These are phyloP conservation scores for Disparrhopalites patrizii DNA, from an alignment of 2,888 invertebrate genomes.

Conservation along the genomic window DNA sequence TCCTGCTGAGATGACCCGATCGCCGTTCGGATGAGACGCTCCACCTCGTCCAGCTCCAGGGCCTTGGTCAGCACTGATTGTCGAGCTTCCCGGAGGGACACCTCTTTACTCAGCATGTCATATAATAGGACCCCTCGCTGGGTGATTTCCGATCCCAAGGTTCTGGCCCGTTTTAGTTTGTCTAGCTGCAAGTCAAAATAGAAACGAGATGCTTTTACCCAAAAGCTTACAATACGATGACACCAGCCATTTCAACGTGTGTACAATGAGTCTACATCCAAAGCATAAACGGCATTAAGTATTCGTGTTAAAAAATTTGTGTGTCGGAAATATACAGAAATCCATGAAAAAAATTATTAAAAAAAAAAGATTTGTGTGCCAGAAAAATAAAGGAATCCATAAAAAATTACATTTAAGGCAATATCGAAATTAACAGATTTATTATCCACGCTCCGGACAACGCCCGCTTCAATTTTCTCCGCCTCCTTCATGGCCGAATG, in stretches of 20 bases:
- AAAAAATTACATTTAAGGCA: conserved; percentile 28
- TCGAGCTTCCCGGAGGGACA: conserved; percentile 65
- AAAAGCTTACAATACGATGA: too few relatives aligned
- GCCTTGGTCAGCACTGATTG: conserved; percentile 74
- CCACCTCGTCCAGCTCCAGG: conserved; percentile 75
- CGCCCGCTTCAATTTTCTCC: conserved; percentile 30
- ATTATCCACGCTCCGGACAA: conserved; percentile 13
- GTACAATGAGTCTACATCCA: too few relatives aligned
- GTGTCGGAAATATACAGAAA: too few relatives aligned
- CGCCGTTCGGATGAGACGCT: conserved; percentile 71
- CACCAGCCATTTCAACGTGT: too few relatives aligned
- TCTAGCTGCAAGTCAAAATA: conserved; percentile 58
- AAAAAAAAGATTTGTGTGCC: background rate
- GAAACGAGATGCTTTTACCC: too few relatives aligned
- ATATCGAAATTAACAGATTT: conserved; percentile 25
- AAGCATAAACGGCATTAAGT: too few relatives aligned
- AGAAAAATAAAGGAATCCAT: background rate
- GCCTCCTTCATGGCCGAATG: conserved; percentile 65
- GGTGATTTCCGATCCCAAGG: conserved; percentile 86
- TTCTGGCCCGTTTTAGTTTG: conserved; percentile 77
- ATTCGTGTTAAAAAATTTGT: too few relatives aligned
- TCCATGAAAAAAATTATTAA: background rate
- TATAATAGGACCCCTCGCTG: conserved; percentile 83
- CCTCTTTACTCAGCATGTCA: conserved; percentile 86
- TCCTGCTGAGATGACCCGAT: conserved; percentile 66